Evolutionary conservation across 2,797 vertebrate genomes (phyloP).

Genomic region (Spinibarbus caldwelli): DNA sequence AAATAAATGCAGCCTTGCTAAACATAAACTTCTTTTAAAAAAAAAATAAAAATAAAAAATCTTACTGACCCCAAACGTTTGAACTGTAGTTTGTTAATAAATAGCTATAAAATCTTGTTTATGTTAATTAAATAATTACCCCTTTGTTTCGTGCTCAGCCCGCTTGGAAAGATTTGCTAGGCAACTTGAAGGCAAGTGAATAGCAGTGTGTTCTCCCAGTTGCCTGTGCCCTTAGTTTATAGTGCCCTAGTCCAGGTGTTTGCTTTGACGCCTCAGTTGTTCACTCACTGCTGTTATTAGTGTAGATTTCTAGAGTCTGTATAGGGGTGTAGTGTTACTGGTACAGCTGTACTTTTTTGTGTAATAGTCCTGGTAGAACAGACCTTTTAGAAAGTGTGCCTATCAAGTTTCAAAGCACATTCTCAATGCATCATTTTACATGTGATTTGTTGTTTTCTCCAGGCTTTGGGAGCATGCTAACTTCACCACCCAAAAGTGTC

Average conservation of each 20-base stretch:
- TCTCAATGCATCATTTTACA: not conserved
- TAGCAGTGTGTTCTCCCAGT: not conserved
- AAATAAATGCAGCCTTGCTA: not conserved
- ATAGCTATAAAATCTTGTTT: not conserved
- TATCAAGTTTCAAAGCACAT: not conserved
- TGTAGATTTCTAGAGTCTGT: not conserved
- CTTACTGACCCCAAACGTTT: not conserved
- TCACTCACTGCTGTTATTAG: constrained; percentile 3
- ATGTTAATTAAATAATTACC: not conserved
- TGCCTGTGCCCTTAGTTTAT: constrained; percentile 6
- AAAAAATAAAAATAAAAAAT: too few relatives aligned
- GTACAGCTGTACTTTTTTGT: not conserved
- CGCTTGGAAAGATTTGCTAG: constrained; percentile 94
- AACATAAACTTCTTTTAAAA: not conserved
- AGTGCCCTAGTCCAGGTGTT: constrained; percentile 25
- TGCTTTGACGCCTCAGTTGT: not conserved
- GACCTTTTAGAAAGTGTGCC: not conserved
- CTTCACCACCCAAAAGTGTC: constrained; percentile 72
- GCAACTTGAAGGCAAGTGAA: constrained; percentile 93
- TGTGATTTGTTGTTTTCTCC: constrained; percentile 41
- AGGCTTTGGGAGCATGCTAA: constrained; percentile 85
- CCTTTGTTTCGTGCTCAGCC: constrained; percentile 77
- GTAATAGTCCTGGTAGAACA: not conserved
- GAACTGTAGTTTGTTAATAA: not conserved
- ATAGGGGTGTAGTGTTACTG: not conserved